Percentiles rank a stretch among this genome's conserved stretches.
Evolutionary conservation across 2,113 vertebrate species (phyloP).

Genomic region (Panurus biarmicus): DNA sequence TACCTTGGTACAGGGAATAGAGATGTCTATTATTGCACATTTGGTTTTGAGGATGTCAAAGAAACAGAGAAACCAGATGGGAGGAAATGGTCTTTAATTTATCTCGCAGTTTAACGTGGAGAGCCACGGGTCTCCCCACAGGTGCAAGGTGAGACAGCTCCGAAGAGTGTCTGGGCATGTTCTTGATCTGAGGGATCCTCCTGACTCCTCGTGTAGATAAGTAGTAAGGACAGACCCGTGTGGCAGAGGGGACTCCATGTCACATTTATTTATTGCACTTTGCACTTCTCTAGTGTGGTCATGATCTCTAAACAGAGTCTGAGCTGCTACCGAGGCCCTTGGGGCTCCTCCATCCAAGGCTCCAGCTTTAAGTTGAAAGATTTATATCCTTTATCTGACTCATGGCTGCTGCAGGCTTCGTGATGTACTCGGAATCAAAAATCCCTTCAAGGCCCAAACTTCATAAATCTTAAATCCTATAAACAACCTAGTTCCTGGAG

Average conservation of each 20-base stretch:
- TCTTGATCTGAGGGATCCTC: not conserved
- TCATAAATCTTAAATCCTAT: not conserved
- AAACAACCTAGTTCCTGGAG: not conserved
- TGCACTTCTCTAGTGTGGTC: not conserved
- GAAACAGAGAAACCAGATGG: not conserved
- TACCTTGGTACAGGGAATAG: not conserved
- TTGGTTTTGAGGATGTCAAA: not conserved
- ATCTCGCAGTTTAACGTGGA: fast-evolving
- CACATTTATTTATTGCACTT: not conserved
- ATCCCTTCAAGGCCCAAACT: not conserved
- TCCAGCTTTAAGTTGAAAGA: not conserved
- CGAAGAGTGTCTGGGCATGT: not conserved
- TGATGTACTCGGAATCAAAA: not conserved
- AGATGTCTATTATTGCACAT: not conserved
- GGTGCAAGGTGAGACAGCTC: not conserved
- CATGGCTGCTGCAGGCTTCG: not conserved
- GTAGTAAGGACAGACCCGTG: not conserved
- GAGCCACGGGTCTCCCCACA: not conserved
- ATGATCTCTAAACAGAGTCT: not conserved
- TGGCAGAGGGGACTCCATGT: not conserved
- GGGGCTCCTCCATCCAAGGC: not conserved
- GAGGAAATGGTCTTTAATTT: not conserved
- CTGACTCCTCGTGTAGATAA: not conserved
- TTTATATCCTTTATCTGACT: not conserved
- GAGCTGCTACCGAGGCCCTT: not conserved